A percentile compares a stretch with the other conserved stretches of the same genome.
Conservation (phyloP, 1,140 invertebrate genomes). For the Amyelois transitella region DNA sequence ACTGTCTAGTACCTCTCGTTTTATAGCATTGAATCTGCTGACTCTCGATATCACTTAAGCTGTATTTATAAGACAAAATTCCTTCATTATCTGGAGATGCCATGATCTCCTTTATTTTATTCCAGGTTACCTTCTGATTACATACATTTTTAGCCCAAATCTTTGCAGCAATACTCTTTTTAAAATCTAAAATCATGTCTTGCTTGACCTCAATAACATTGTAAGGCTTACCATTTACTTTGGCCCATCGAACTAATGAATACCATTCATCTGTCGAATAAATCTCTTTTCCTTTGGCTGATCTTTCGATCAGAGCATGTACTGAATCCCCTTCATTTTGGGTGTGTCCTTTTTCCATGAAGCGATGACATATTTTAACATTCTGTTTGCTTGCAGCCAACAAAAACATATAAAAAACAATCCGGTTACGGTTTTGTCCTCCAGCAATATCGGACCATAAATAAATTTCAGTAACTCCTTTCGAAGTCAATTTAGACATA, state of each 20-base stretch:
- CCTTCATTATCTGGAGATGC: too few relatives aligned
- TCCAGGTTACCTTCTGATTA: too few relatives aligned
- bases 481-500: background rate
- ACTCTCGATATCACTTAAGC: too few relatives aligned
- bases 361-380: constrained; percentile 33
- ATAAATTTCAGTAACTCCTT: constrained; percentile 2
- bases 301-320: background rate
- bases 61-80: too few relatives aligned
- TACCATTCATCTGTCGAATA: constrained; percentile 36
- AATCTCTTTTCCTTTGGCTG: constrained; percentile 25
- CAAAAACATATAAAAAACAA: constrained; percentile 35
- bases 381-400: constrained; percentile 22
- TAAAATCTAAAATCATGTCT: too few relatives aligned
- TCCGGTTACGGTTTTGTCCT: constrained; percentile 49
- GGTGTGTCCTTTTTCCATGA: constrained; percentile 47
- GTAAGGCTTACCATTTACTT: too few relatives aligned
- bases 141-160: too few relatives aligned
- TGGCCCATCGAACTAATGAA: constrained; percentile 30
- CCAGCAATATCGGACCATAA: constrained; percentile 48
- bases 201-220: too few relatives aligned
- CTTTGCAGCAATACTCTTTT: too few relatives aligned
- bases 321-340: constrained; percentile 31
- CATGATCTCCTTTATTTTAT: too few relatives aligned
- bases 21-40: too few relatives aligned
- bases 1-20: too few relatives aligned